Percentiles rank a stretch among this genome's conserved stretches.
Evolutionary conservation across 2,888 invertebrate species (phyloP).

Genomic region (Tipula unca): DNA sequence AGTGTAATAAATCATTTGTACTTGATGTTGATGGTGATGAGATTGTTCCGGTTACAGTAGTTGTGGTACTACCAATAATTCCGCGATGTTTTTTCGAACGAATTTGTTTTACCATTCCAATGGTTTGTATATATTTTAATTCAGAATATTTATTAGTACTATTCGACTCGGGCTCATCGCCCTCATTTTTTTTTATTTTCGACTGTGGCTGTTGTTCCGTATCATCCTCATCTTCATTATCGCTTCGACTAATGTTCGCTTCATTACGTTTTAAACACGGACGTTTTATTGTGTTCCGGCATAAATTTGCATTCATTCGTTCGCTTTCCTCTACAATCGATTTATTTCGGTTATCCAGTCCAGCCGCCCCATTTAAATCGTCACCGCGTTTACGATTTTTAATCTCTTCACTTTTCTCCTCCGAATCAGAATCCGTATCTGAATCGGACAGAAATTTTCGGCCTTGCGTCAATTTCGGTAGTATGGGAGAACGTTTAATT

Average conservation of each 20-base stretch:
- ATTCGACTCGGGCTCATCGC: neutral
- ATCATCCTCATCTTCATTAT: neutral
- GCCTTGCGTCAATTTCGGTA: slow-evolving; percentile 25
- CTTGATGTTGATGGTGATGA: neutral
- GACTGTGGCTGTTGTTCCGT: neutral
- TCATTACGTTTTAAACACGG: neutral
- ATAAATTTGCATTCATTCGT: neutral
- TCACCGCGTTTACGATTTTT: neutral
- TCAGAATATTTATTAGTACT: neutral
- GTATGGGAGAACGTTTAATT: slow-evolving; percentile 24
- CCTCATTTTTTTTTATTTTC: neutral
- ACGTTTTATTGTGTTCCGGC: neutral
- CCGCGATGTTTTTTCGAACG: slow-evolving; percentile 10
- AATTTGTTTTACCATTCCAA: neutral
- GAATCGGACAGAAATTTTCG: slow-evolving; percentile 23
- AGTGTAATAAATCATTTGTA: neutral
- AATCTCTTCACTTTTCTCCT: neutral
- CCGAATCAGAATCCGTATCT: slow-evolving; percentile 23
- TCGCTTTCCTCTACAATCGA: neutral
- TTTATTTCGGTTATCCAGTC: neutral
- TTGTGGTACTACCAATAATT: neutral
- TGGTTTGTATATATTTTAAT: slow-evolving; percentile 19
- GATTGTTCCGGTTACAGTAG: neutral
- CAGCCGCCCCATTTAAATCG: neutral
- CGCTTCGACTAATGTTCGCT: neutral